Evolutionary conservation across 2,797 vertebrate genomes (phyloP), one percentile per base, ranked within the genome.

Genomic region (Sebastes matsubarae): DNA sequence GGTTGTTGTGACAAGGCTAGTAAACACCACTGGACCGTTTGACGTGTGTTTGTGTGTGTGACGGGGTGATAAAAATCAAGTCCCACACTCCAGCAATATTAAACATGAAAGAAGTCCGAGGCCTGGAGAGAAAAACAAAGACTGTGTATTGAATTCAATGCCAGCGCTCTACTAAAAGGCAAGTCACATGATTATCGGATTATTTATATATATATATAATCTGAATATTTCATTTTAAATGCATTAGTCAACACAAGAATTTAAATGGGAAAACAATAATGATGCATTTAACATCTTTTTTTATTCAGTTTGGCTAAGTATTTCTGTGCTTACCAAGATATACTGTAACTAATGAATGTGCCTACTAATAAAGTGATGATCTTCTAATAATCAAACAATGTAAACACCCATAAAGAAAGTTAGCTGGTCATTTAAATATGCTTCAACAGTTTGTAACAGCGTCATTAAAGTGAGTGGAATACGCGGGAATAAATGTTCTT

Each of bases 1-100:
- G 58, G 46, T 77, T 93, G 90, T 93, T 93, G 90, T 90, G 93
- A 93, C 85, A 77, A 79, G 86, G 69, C 75, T 68, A 57, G 82
- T 93, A 92, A 88, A 90, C 91, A 82, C 74, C 77, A 86, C 59
- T 70, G 38, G 81, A 84, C 60, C 71, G 30, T 85, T 85, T 84
- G 82, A 88, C 79, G 55, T 77, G 71, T 88, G 80, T 88, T 71
- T 89, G 79, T 87, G 72, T 81, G 58, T 66, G 27, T 71, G 79
- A 57, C 55, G 16, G 27, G 54, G 42, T 77, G 88, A 91, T 89
- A 79, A 79, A 79, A 75, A 88, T 87, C 82, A 70, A 83, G 63
- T 36, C 52, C 61, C 63, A 59, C 76, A 72, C 70, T 68, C 24
- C 12, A 52, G 70, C 61, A 7, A 73, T 63, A 82, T 81, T 65